A percentile compares a stretch with the other conserved stretches of the same genome.
Conservation (phyloP, 2,888 invertebrate genomes). For the Palloptera scutellata region DNA sequence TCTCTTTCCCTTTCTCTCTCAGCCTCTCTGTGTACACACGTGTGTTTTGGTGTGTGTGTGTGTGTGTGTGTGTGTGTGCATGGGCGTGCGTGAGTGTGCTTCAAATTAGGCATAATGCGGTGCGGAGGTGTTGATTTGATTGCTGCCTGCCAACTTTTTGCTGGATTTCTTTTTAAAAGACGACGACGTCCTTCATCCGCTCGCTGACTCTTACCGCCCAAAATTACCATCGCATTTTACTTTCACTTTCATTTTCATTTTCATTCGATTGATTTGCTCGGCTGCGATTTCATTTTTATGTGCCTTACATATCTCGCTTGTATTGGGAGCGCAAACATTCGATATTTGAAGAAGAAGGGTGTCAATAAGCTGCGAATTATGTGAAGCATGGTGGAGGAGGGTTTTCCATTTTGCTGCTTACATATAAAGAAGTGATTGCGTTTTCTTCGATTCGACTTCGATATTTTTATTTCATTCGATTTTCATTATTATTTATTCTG, state of each 20-base stretch:
- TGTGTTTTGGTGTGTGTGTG: not conserved
- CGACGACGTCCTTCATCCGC: not conserved
- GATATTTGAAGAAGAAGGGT: constrained; percentile 8
- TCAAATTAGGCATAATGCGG: not conserved
- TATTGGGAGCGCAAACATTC: too few species aligned
- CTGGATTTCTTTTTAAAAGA: constrained; percentile 5
- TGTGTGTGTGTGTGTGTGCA: not conserved
- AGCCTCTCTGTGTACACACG: too few species aligned
- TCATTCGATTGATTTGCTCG: not conserved
- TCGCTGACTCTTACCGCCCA: not conserved
- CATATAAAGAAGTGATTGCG: constrained; percentile 11
- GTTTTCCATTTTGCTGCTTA: not conserved
- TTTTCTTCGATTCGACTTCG: not conserved
- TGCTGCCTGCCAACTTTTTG: constrained; percentile 18
- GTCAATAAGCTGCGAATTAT: constrained; percentile 29
- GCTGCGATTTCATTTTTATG: constrained; percentile 18
- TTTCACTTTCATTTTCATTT: not conserved
- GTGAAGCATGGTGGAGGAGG: not conserved
- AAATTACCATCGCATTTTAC: not conserved
- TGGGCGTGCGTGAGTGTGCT: not conserved
- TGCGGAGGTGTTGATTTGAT: constrained; percentile 23
- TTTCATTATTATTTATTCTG: constrained; percentile 28
- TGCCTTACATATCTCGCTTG: not conserved
- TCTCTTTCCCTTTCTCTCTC: not conserved
- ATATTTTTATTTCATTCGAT: constrained; percentile 14